A percentile compares a stretch with the other conserved stretches of the same genome.
These are phyloP conservation scores for Trichomycterus rosablanca DNA, from an alignment of 2,113 vertebrate species.

Conservation along the genomic window DNA sequence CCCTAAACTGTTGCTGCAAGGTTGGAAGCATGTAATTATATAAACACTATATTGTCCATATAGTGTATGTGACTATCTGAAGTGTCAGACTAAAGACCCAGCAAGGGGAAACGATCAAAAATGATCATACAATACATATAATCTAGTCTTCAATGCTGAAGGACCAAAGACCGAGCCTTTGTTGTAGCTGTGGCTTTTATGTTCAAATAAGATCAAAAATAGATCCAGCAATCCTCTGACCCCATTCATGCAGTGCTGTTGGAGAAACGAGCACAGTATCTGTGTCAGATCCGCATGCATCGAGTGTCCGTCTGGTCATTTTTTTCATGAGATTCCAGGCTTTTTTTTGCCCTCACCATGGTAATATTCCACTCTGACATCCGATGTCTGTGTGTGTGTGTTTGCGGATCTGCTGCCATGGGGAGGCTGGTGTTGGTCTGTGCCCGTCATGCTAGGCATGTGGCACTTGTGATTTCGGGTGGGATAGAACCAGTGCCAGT, in stretches of 20 bases:
- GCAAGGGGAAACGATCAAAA: no score
- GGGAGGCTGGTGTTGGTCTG: background rate
- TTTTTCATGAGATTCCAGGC: background rate
- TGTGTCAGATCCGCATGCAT: background rate
- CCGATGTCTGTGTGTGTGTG: no score
- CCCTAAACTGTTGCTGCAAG: no score
- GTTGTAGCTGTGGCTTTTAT: no score
- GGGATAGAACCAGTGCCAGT: background rate
- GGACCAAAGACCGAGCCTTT: no score
- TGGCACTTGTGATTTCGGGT: background rate
- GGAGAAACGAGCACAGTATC: background rate
- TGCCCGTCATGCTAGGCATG: constrained; percentile 4
- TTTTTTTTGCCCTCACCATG: background rate
- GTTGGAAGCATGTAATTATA: no score
- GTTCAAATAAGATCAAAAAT: background rate
- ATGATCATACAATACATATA: no score
- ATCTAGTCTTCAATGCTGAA: no score
- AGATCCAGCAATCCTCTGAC: background rate
- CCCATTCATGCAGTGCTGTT: background rate
- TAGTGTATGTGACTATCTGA: no score
- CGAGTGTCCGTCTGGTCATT: background rate
- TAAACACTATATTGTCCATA: no score
- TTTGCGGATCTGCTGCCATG: background rate
- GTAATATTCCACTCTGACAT: no score
- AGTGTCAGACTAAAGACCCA: no score